Evolutionary conservation across 1,140 invertebrate genomes (phyloP).

Genomic region (Laupala kohalensis): DNA sequence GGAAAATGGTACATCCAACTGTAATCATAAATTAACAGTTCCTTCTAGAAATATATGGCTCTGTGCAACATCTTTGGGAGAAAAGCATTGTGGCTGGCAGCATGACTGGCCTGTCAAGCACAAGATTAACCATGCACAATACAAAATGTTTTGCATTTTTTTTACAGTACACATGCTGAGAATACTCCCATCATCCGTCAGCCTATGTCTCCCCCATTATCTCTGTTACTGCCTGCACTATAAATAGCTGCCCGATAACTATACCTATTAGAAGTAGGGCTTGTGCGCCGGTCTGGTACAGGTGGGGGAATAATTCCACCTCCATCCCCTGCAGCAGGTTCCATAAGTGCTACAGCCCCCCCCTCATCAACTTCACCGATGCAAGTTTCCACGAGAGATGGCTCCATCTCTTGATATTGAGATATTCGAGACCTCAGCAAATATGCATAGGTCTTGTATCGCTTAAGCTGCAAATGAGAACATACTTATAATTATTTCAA

Average conservation of each 20-base stretch:
- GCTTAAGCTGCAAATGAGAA: constrained; percentile 53
- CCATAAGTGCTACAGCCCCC: constrained; percentile 29
- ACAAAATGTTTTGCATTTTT: not conserved
- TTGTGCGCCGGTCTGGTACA: constrained; percentile 31
- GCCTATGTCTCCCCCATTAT: constrained; percentile 50
- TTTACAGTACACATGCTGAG: constrained; percentile 60
- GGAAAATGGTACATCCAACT: not conserved
- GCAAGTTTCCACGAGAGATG: constrained; percentile 42
- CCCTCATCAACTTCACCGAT: constrained; percentile 67
- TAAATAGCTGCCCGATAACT: constrained; percentile 64
- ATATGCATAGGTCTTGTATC: constrained; percentile 75
- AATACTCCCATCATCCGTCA: constrained; percentile 62
- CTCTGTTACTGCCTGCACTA: constrained; percentile 37
- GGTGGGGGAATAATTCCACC: constrained; percentile 17
- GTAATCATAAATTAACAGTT: not conserved
- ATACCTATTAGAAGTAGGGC: constrained; percentile 57
- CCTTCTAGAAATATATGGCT: not conserved
- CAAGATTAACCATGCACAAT: not conserved
- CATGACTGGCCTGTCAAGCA: not conserved
- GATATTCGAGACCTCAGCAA: constrained; percentile 61
- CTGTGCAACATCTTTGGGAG: not conserved
- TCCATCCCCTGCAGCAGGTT: constrained; percentile 19
- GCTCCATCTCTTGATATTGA: constrained; percentile 44
- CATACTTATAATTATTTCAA: not conserved
- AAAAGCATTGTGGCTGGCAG: not conserved